These are phyloP conservation scores for Andricus grossulariae DNA, from an alignment of 1,140 invertebrate genomes.

Conservation along the genomic window DNA sequence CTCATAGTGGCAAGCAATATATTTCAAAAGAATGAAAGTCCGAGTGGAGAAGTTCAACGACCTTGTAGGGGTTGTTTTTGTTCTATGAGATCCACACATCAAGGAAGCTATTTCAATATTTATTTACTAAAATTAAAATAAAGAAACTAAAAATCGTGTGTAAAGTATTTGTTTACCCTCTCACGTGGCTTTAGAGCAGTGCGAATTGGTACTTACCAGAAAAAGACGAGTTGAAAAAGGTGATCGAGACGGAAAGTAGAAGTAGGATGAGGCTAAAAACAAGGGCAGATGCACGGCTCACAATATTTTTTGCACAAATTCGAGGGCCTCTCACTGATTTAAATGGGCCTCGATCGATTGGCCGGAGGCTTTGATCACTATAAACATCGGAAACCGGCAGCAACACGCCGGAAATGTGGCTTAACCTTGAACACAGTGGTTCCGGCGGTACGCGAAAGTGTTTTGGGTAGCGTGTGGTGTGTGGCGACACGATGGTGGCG, in stretches of 20 bases:
- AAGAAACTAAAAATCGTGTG: background rate
- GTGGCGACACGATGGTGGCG: conserved; percentile 57
- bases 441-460: conserved; percentile 71
- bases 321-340: conserved; percentile 17
- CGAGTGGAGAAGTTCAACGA: conserved; percentile 1
- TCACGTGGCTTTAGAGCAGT: no score
- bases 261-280: conserved; percentile 35
- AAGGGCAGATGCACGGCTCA: conserved; percentile 41
- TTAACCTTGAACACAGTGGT: conserved; percentile 75
- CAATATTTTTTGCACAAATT: conserved; percentile 38
- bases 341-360: conserved; percentile 34
- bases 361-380: conserved; percentile 29
- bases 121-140: background rate
- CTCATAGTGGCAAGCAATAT: conserved; percentile 1
- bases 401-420: conserved; percentile 59
- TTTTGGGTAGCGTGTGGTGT: conserved; percentile 72
- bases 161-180: no score
- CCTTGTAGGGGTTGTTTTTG: background rate
- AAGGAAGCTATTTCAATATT: no score
- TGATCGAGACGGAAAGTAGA: background rate
- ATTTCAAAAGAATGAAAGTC: conserved; percentile 1
- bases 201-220: background rate
- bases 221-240: background rate
- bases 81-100: background rate
- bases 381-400: conserved; percentile 51